phyloP scores from a whole-genome alignment of 2,888 invertebrate genomes.

The Augochlorella aurata region DNA sequence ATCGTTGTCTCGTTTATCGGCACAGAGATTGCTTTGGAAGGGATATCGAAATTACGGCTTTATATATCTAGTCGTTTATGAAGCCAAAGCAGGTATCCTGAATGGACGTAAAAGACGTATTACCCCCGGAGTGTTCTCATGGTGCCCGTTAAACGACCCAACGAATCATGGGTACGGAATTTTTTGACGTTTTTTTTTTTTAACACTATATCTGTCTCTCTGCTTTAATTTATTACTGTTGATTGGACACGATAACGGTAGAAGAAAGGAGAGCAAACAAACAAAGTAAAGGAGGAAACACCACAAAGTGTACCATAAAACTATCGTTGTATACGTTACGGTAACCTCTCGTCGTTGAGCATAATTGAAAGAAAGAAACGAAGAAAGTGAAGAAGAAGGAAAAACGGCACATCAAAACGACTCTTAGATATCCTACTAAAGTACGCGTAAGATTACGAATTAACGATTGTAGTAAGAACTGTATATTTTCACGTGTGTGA shows the following conservation, averaged over 20 bases:
- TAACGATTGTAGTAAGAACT: slow-evolving; percentile 47
- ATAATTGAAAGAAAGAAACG: neutral
- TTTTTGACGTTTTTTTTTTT: slow-evolving; percentile 12
- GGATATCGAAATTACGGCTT: slow-evolving; percentile 41
- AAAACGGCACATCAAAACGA: slow-evolving; percentile 35
- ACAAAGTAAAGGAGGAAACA: neutral
- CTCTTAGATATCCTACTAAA: slow-evolving; percentile 47
- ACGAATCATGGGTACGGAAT: neutral
- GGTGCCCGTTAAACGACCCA: slow-evolving; percentile 6
- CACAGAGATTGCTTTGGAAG: slow-evolving; percentile 20
- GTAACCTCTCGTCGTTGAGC: slow-evolving; percentile 21
- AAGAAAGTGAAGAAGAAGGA: slow-evolving; percentile 9
- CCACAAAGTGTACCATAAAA: slow-evolving; percentile 19
- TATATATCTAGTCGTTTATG: slow-evolving; percentile 52
- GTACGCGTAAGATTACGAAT: slow-evolving; percentile 31
- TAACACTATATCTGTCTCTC: slow-evolving; percentile 2
- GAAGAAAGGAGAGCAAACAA: neutral
- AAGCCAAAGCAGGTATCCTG: slow-evolving; percentile 34
- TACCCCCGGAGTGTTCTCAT: neutral
- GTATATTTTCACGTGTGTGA: slow-evolving; percentile 57
- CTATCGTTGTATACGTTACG: slow-evolving; percentile 5
- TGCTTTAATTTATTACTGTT: slow-evolving; percentile 24
- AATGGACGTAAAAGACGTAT: slow-evolving; percentile 25
- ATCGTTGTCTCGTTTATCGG: slow-evolving; percentile 17
- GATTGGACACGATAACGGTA: neutral